Evolutionary conservation across 2,797 vertebrate genomes (phyloP).

Genomic region (Anabacerthia variegaticeps): DNA sequence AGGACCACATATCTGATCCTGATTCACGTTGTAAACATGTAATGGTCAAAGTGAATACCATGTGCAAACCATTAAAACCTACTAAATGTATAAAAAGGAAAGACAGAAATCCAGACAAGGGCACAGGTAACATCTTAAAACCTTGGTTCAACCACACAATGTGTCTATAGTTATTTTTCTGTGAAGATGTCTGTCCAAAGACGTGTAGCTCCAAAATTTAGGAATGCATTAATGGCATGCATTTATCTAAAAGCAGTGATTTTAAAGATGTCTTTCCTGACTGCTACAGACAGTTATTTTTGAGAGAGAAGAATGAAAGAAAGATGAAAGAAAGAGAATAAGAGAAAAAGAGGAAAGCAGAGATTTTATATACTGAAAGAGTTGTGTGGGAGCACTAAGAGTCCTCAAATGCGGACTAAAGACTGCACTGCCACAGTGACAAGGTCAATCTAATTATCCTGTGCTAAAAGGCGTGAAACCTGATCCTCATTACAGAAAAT

Average conservation of each 20-base stretch:
- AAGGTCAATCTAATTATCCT: not conserved
- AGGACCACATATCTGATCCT: not conserved
- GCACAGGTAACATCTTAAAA: not conserved
- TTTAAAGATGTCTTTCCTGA: not conserved
- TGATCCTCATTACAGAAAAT: not conserved
- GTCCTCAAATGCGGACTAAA: not conserved
- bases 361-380: not conserved
- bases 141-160: not conserved
- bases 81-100: not conserved
- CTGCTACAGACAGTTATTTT: not conserved
- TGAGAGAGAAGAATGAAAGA: not conserved
- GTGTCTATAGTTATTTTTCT: not conserved
- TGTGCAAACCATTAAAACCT: not conserved
- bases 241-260: slow-evolving; percentile 2
- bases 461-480: not conserved
- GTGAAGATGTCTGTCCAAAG: not conserved
- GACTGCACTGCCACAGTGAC: not conserved
- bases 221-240: not conserved
- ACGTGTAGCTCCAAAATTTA: not conserved
- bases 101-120: not conserved
- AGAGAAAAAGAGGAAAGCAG: not conserved
- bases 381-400: not conserved
- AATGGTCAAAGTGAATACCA: not conserved
- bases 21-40: not conserved
- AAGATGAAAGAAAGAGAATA: not conserved